Conservation (phyloP, 2,888 invertebrate species). For the Agrypnus murinus region DNA sequence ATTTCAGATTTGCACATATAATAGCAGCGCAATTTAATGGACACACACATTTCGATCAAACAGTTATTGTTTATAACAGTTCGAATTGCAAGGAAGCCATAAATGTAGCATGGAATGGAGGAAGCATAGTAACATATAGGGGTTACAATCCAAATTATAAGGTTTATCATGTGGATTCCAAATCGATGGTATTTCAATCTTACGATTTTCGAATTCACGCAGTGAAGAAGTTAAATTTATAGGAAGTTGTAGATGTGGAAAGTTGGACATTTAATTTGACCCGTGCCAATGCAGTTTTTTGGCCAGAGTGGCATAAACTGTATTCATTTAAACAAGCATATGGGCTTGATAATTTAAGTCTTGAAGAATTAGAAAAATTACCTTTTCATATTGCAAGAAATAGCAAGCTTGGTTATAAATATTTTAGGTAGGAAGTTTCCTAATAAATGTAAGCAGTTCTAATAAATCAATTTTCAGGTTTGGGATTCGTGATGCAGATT, state of each 20-base stretch:
- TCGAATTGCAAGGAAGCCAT: constrained; percentile 74
- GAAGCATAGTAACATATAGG: constrained; percentile 80
- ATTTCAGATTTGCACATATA: constrained; percentile 82
- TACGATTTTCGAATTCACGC: too few relatives aligned
- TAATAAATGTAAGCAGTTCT: too few relatives aligned
- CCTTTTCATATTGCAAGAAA: constrained; percentile 67
- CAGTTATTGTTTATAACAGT: constrained; percentile 80
- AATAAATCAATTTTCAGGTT: too few relatives aligned
- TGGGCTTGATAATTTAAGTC: constrained; percentile 67
- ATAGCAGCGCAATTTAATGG: constrained; percentile 89
- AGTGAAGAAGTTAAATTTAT: background rate
- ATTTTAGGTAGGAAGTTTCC: constrained; percentile 60
- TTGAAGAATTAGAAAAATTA: constrained; percentile 68
- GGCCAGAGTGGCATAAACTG: constrained; percentile 83
- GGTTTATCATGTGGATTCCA: constrained; percentile 62
- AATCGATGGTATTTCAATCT: constrained; percentile 62
- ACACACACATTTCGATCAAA: constrained; percentile 85
- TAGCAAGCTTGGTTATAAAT: constrained; percentile 65
- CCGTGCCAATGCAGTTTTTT: constrained; percentile 77
- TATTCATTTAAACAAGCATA: constrained; percentile 82
- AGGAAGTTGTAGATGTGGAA: constrained; percentile 78
- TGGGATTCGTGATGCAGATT: too few relatives aligned
- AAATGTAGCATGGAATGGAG: constrained; percentile 86
- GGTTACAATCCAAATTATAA: constrained; percentile 77
- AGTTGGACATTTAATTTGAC: constrained; percentile 86